Evolutionary conservation across 2,797 vertebrate species (phyloP).

Genomic region (Pelobates cultripes): DNA sequence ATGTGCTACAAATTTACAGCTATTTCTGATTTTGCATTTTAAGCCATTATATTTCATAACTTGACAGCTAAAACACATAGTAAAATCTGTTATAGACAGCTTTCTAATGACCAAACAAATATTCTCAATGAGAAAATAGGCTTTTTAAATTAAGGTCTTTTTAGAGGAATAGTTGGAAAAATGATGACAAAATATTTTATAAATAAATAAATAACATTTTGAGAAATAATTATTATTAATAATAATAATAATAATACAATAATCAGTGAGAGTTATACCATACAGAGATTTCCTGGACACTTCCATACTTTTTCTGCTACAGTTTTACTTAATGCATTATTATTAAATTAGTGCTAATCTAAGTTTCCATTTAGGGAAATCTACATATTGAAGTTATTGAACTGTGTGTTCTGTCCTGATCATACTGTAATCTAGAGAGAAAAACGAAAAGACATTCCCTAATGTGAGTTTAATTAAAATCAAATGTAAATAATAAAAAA

Average conservation of each 20-base stretch:
- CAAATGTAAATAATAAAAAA: neutral
- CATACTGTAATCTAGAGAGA: neutral
- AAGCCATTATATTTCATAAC: too few relatives aligned
- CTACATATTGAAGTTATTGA: slow-evolving; percentile 5
- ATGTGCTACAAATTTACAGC: too few relatives aligned
- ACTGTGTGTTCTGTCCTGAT: neutral
- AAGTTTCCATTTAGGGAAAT: neutral
- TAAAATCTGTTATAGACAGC: too few relatives aligned
- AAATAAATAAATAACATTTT: neutral
- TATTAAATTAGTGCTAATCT: slow-evolving; percentile 18
- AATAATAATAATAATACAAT: too few relatives aligned
- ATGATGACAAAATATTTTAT: neutral
- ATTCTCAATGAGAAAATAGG: neutral
- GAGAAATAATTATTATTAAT: neutral
- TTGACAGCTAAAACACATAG: too few relatives aligned
- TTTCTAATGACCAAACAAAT: too few relatives aligned
- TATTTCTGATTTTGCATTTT: too few relatives aligned
- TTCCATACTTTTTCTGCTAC: neutral
- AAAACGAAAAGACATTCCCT: neutral
- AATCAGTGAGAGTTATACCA: neutral
- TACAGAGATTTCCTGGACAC: neutral
- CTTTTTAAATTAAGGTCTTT: neutral
- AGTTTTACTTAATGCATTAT: neutral
- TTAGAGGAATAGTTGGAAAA: neutral
- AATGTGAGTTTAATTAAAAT: neutral